Percentiles rank a stretch among this genome's conserved stretches.
phyloP scores from a whole-genome alignment of 2,888 invertebrate species.

The Pandemis heparana region DNA sequence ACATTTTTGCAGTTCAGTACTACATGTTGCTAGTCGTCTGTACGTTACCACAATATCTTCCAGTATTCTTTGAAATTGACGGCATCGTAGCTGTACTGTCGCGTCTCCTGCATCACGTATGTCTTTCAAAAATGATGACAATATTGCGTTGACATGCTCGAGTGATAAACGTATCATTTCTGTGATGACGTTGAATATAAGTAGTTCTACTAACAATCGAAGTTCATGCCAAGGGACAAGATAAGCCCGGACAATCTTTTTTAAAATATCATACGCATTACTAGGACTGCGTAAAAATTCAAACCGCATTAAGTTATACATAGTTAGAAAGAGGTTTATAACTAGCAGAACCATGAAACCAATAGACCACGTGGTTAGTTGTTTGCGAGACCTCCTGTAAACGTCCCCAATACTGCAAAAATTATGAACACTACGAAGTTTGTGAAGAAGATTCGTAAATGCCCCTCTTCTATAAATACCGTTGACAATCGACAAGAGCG shows the following conservation, averaged over 20 bases:
- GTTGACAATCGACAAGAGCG: not conserved
- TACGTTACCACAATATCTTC: not conserved
- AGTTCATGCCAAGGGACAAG: not conserved
- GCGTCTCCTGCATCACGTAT: not conserved
- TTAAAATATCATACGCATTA: not conserved
- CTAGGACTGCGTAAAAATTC: not conserved
- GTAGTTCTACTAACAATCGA: not conserved
- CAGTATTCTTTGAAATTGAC: not conserved
- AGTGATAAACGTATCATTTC: not conserved
- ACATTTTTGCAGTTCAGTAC: conserved; percentile 2
- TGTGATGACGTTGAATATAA: not conserved
- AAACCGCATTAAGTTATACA: not conserved
- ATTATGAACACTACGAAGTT: not conserved
- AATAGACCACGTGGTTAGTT: not conserved
- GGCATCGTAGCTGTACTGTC: not conserved
- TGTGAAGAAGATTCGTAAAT: not conserved
- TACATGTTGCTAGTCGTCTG: not conserved
- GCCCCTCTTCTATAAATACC: not conserved
- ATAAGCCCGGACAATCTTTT: not conserved
- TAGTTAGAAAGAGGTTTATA: not conserved
- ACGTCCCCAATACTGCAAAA: not conserved
- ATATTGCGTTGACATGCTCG: not conserved
- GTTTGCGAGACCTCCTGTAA: not conserved
- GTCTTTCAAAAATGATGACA: not conserved
- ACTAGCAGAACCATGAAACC: not conserved